phyloP scores from a whole-genome alignment of 2,888 invertebrate species.

The Cataglyphis livida region DNA sequence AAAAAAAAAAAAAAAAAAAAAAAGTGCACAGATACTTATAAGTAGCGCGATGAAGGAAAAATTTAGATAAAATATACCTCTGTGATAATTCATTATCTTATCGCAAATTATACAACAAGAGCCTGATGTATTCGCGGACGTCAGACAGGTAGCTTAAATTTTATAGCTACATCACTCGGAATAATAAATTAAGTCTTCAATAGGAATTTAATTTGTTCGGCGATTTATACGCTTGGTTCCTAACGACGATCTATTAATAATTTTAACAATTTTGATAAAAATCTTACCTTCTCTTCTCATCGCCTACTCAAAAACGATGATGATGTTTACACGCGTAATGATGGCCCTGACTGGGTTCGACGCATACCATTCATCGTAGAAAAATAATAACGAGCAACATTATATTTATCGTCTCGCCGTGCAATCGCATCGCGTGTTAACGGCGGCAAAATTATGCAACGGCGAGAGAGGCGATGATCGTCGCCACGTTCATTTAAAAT shows the following conservation, averaged over 20 bases:
- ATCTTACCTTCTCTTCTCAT: background rate
- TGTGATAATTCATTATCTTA: slow-evolving; percentile 24
- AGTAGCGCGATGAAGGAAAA: slow-evolving; percentile 2
- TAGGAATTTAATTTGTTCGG: background rate
- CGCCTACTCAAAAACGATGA: background rate
- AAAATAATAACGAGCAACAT: slow-evolving; percentile 39
- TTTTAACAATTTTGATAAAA: background rate
- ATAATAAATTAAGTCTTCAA: background rate
- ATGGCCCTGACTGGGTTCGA: slow-evolving; percentile 1
- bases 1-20: background rate
- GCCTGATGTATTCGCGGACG: background rate
- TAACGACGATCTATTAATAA: background rate
- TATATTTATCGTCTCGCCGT: slow-evolving; percentile 21
- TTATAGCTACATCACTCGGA: background rate
- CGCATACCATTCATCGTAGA: slow-evolving; percentile 34
- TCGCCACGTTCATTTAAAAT: slow-evolving; percentile 6
- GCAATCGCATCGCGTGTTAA: slow-evolving; percentile 40
- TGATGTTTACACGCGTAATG: background rate
- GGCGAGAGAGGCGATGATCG: slow-evolving; percentile 18
- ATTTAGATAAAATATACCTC: slow-evolving; percentile 11
- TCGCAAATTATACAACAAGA: slow-evolving; percentile 17
- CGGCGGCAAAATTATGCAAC: slow-evolving; percentile 41
- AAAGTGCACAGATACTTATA: background rate
- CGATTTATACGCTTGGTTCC: background rate
- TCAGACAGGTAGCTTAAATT: background rate